Percentiles rank a stretch among this genome's conserved stretches.
These are phyloP conservation scores for Craterocephalus amniculus DNA, from an alignment of 2,797 vertebrate genomes.

Conservation along the genomic window DNA sequence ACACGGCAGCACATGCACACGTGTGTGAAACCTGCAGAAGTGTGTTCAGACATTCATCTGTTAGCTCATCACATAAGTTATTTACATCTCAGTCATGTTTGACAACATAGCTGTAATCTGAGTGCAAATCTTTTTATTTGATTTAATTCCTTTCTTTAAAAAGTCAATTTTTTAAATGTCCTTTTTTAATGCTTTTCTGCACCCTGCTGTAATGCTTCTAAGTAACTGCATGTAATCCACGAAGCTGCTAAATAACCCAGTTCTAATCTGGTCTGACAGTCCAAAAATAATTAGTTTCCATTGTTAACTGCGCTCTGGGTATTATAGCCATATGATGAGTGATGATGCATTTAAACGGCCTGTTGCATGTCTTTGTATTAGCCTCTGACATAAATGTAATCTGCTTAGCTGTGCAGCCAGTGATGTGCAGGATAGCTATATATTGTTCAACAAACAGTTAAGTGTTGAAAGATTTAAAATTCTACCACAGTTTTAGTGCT, in stretches of 20 bases:
- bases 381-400: conserved; percentile 22
- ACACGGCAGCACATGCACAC: background rate
- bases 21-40: background rate
- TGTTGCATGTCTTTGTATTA: conserved; percentile 7
- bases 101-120: too few species aligned
- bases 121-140: too few species aligned
- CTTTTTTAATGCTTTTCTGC: too few species aligned
- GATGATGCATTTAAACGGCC: conserved; percentile 1
- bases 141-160: too few species aligned
- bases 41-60: too few species aligned
- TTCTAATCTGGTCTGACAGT: background rate
- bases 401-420: conserved; percentile 29
- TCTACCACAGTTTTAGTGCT: background rate
- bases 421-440: background rate
- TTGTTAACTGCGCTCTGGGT: background rate
- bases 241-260: too few species aligned
- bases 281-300: background rate
- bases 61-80: too few species aligned
- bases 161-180: too few species aligned
- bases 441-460: background rate
- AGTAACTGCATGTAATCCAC: too few species aligned
- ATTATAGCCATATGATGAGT: conserved; percentile 2
- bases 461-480: background rate
- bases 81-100: too few species aligned
- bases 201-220: too few species aligned